phyloP scores from a whole-genome alignment of 2,113 vertebrate genomes.

The Pelusios castaneus region DNA sequence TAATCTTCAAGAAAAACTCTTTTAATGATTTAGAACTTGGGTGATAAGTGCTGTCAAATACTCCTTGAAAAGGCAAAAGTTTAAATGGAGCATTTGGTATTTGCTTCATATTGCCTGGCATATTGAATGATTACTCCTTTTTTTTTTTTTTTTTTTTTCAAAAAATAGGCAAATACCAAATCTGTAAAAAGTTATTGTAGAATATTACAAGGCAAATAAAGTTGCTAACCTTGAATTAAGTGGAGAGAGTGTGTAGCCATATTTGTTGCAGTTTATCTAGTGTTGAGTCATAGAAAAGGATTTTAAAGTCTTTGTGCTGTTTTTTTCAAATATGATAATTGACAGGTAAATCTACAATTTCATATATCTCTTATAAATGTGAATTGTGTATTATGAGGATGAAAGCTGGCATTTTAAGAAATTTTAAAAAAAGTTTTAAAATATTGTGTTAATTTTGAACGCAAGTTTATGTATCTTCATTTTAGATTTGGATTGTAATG shows the following conservation, averaged over 20 bases:
- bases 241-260: constrained; percentile 38
- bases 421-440: not conserved
- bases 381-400: not conserved
- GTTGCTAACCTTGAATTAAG: constrained; percentile 19
- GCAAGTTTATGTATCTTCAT: not conserved
- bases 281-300: not conserved
- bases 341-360: constrained; percentile 16
- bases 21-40: constrained; percentile 43
- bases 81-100: constrained; percentile 28
- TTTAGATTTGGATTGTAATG: constrained; percentile 26
- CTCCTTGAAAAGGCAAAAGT: constrained; percentile 53
- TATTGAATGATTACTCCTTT: not conserved
- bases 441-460: not conserved
- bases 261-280: constrained; percentile 58
- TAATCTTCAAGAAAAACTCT: not conserved
- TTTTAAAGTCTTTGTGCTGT: constrained; percentile 24
- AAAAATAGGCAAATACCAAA: not conserved
- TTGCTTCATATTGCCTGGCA: not conserved
- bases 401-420: not conserved
- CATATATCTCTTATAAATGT: too few relatives aligned
- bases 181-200: constrained; percentile 44
- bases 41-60: not conserved
- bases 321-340: constrained; percentile 12
- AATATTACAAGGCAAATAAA: constrained; percentile 47
- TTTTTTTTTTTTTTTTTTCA: too few relatives aligned